Conservation (phyloP, 2,113 vertebrate genomes). For the Podarcis muralis region DNA sequence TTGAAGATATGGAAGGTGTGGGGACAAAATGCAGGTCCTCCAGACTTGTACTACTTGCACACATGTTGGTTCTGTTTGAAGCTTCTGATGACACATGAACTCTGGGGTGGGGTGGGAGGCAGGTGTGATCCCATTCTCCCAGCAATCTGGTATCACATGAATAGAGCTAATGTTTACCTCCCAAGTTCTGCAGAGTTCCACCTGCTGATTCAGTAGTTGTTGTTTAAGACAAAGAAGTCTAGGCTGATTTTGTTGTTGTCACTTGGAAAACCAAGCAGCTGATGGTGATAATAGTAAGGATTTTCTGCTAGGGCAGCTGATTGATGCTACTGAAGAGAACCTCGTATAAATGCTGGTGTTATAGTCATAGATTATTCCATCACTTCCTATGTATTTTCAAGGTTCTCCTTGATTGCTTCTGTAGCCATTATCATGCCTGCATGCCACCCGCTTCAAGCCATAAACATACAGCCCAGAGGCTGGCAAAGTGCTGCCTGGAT, state of each 20-base stretch:
- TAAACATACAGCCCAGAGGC: neutral
- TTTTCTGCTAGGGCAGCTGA: neutral
- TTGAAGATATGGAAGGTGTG: neutral
- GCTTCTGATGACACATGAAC: neutral
- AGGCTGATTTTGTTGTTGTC: neutral
- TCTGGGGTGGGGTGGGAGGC: too few species aligned
- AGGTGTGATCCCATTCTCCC: too few species aligned
- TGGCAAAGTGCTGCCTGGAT: neutral
- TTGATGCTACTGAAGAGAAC: neutral
- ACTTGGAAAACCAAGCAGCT: neutral
- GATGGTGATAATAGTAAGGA: neutral
- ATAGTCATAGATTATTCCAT: neutral
- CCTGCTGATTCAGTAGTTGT: neutral
- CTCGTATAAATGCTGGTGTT: neutral
- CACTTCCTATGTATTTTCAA: neutral
- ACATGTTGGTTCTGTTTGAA: neutral
- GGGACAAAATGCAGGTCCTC: too few species aligned
- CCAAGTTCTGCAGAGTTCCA: neutral
- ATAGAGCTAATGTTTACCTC: neutral
- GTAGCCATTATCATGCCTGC: neutral
- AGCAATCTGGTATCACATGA: too few species aligned
- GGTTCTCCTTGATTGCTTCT: neutral
- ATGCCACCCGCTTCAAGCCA: neutral
- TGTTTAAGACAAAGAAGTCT: neutral
- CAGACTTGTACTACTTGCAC: neutral